Percentiles rank a stretch among this genome's conserved stretches.
Evolutionary conservation across 2,113 vertebrate genomes (phyloP).

Genomic region (Pedionomus torquatus): DNA sequence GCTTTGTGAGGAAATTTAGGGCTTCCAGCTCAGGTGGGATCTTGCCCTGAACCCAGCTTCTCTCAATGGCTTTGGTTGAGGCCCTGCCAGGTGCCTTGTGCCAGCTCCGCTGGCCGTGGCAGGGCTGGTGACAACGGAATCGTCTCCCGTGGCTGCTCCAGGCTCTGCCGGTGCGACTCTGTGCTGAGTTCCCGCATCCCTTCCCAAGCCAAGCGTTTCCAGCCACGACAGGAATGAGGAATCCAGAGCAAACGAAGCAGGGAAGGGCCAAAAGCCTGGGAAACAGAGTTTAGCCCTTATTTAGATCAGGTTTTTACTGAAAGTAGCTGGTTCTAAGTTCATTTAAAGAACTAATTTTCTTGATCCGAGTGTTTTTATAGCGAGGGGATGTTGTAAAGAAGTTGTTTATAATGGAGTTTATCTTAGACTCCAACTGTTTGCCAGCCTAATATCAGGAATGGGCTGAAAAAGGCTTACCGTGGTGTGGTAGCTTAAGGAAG

Average conservation of each 20-base stretch:
- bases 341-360: slow-evolving; percentile 77
- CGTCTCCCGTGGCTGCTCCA: not conserved
- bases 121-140: not conserved
- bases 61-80: not conserved
- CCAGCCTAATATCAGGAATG: slow-evolving; percentile 62
- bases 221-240: fast-evolving
- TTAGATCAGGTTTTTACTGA: slow-evolving; percentile 18
- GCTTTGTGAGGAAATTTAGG: fast-evolving
- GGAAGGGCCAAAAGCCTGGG: not conserved
- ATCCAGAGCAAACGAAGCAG: not conserved
- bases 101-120: not conserved
- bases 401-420: slow-evolving; percentile 77
- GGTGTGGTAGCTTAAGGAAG: slow-evolving; percentile 75
- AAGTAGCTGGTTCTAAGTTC: slow-evolving; percentile 64
- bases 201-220: not conserved
- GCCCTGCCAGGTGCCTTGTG: not conserved
- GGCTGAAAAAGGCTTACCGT: slow-evolving; percentile 71
- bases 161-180: not conserved
- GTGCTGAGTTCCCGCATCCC: not conserved
- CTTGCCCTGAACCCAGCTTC: not conserved
- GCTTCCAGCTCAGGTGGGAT: not conserved
- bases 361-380: slow-evolving; percentile 68
- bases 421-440: slow-evolving; percentile 52
- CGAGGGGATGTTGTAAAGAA: slow-evolving; percentile 71
- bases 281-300: not conserved